These are phyloP conservation scores for Cassiopea andromeda DNA, from an alignment of 30 jellyfish, hydroid and myxozoan genomes.

Conservation along the genomic window DNA sequence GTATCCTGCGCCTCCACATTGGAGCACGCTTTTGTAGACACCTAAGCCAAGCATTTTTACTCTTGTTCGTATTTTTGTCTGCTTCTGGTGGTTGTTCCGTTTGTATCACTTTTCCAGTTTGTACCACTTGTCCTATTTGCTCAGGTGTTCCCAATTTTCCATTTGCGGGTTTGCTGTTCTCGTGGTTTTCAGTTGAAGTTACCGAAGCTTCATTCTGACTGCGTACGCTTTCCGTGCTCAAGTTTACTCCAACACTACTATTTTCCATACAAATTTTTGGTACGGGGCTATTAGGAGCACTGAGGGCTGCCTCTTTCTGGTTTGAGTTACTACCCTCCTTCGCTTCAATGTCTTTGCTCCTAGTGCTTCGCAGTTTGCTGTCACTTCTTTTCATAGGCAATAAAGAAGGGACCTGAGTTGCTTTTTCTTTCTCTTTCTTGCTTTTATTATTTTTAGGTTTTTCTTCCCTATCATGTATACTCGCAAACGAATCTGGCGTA, in stretches of 20 bases:
- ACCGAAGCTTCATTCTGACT: no score
- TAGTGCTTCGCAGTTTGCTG: background rate
- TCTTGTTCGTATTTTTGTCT: background rate
- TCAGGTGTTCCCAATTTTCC: no score
- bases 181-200: no score
- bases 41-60: background rate
- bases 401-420: background rate
- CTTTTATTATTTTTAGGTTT: background rate
- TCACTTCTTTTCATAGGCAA: background rate
- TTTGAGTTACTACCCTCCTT: background rate
- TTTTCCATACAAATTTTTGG: no score
- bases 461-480: background rate
- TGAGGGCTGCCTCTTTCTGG: no score
- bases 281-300: no score
- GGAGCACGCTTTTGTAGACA: conserved; percentile 25
- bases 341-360: background rate
- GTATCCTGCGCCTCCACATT: conserved; percentile 24
- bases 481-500: background rate
- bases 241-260: no score
- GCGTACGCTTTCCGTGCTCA: no score
- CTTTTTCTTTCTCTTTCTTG: background rate
- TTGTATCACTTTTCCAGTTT: background rate
- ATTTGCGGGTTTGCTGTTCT: no score
- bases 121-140: background rate
- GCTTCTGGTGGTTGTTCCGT: background rate